Evolutionary conservation across 2,797 vertebrate genomes (phyloP).

Genomic region (Margarornis squamiger): DNA sequence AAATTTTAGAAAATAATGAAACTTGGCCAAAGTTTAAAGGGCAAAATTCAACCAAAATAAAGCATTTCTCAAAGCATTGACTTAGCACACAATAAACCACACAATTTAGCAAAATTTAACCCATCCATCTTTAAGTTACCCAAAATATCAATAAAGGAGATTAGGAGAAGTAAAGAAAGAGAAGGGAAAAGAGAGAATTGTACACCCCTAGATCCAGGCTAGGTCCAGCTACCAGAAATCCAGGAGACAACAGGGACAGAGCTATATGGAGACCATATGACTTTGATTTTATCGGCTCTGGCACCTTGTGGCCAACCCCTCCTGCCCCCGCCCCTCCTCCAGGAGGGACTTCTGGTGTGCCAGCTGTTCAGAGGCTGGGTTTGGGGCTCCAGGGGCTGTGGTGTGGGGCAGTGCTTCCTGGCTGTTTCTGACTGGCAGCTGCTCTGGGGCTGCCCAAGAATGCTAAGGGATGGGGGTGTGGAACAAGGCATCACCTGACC

Average conservation of each 20-base stretch:
- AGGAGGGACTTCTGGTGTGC: not conserved
- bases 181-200: not conserved
- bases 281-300: not conserved
- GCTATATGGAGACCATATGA: too few species aligned
- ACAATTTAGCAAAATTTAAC: not conserved
- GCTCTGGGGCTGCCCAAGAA: not conserved
- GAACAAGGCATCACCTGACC: not conserved
- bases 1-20: not conserved
- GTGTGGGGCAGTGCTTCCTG: not conserved
- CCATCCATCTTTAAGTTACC: not conserved
- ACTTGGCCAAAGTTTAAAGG: not conserved
- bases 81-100: not conserved
- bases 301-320: not conserved
- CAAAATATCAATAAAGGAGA: not conserved
- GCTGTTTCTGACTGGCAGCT: not conserved
- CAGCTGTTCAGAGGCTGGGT: not conserved
- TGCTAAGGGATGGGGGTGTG: not conserved
- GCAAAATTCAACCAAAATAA: not conserved
- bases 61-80: not conserved
- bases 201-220: too few species aligned
- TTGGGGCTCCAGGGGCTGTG: not conserved
- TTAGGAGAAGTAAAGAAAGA: not conserved
- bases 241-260: not conserved
- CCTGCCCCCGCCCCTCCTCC: too few species aligned
- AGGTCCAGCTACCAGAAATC: not conserved